phyloP scores from a whole-genome alignment of 2,888 invertebrate genomes.

The Tortrix viridana region DNA sequence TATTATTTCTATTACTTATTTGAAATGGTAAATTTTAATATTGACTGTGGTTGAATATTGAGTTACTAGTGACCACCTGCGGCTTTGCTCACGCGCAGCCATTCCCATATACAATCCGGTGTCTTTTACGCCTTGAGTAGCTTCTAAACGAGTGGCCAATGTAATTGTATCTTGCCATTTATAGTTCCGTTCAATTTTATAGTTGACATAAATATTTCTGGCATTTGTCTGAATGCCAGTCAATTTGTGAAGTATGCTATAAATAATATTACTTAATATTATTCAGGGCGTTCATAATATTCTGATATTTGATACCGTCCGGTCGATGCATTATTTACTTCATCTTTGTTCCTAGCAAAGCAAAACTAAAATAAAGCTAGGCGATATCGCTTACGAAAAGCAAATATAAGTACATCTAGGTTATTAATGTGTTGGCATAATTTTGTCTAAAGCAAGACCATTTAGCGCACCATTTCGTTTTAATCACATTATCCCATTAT shows the following conservation, averaged over 20 bases:
- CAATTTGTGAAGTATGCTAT: constrained; percentile 1
- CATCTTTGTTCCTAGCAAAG: too few species aligned
- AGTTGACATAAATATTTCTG: constrained; percentile 2
- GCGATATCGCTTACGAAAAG: too few species aligned
- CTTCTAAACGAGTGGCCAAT: constrained; percentile 17
- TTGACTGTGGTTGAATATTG: constrained; percentile 11
- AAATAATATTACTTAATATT: not conserved
- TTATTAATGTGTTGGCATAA: too few species aligned
- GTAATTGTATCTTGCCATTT: constrained; percentile 28
- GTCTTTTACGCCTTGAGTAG: constrained; percentile 11
- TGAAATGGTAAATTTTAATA: constrained; percentile 3
- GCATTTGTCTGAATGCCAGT: constrained; percentile 9
- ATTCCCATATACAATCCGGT: constrained; percentile 14
- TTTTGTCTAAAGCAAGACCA: too few species aligned
- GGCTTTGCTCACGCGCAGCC: constrained; percentile 12
- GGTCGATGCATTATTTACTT: too few species aligned
- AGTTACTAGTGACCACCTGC: constrained; percentile 26
- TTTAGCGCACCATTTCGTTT: too few species aligned
- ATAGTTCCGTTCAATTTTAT: constrained; percentile 16
- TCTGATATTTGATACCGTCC: too few species aligned
- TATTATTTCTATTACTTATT: too few species aligned
- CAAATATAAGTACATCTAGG: too few species aligned
- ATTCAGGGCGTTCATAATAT: not conserved
- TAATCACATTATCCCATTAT: too few species aligned
- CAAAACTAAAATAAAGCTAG: too few species aligned